Conservation (phyloP, 2,113 vertebrate genomes). For the Cyprinodon tularosa region DNA sequence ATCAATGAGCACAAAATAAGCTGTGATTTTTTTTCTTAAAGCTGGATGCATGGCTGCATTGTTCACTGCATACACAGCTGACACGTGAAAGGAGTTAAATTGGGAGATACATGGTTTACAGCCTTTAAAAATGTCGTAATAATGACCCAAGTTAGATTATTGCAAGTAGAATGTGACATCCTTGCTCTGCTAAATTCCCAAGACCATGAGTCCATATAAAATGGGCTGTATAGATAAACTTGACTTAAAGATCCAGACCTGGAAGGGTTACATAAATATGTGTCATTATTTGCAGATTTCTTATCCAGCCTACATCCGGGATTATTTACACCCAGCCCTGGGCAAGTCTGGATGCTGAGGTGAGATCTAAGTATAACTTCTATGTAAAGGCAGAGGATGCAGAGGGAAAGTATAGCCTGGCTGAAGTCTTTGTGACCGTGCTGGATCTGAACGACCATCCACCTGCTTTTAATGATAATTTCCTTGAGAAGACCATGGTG, state of each 20-base stretch:
- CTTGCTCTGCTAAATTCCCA: not conserved
- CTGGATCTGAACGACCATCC: slow-evolving; percentile 94
- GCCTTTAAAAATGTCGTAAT: too few species aligned
- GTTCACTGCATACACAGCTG: too few species aligned
- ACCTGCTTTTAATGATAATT: slow-evolving; percentile 90
- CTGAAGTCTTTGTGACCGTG: slow-evolving; percentile 92
- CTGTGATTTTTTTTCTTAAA: too few species aligned
- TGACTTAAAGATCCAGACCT: not conserved
- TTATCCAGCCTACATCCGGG: slow-evolving; percentile 90
- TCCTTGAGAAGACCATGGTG: slow-evolving; percentile 94
- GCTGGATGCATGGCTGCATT: too few species aligned
- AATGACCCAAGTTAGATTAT: too few species aligned
- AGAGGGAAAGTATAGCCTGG: slow-evolving; percentile 92
- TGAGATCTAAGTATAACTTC: slow-evolving; percentile 91
- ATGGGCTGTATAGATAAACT: too few species aligned
- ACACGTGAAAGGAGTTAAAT: too few species aligned
- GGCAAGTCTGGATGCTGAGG: slow-evolving; percentile 92
- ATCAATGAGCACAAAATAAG: too few species aligned
- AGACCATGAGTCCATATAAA: too few species aligned
- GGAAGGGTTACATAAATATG: not conserved
- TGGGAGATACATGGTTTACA: too few species aligned
- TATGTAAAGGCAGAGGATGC: slow-evolving; percentile 94
- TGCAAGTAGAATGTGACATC: too few species aligned
- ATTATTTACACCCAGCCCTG: slow-evolving; percentile 96
- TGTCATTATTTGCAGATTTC: slow-evolving; percentile 81